Conservation (phyloP, 1,140 invertebrate genomes). For the Oreohelix idahoensis region DNA sequence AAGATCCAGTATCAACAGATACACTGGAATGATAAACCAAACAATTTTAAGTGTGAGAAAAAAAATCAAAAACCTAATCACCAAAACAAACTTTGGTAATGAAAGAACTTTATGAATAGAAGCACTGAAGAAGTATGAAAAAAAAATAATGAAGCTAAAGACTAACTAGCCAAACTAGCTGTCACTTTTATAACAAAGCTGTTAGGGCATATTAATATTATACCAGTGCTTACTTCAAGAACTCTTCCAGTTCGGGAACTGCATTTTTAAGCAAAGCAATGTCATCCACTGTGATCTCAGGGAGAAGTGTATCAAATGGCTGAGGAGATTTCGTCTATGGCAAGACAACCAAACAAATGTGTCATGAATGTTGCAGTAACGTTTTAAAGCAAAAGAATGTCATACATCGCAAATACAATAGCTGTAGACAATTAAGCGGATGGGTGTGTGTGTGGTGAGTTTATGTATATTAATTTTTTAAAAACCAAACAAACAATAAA, state of each 20-base stretch:
- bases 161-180: too few relatives aligned
- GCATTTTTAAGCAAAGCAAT: conserved; percentile 79
- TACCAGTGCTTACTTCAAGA: conserved; percentile 53
- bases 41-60: neutral
- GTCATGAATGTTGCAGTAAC: neutral
- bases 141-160: too few relatives aligned
- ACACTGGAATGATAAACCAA: conserved; percentile 8
- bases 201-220: neutral
- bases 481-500: too few relatives aligned
- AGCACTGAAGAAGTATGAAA: too few relatives aligned
- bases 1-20: neutral
- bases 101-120: too few relatives aligned
- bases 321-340: conserved; percentile 60
- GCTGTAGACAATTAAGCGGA: too few relatives aligned
- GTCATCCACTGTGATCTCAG: conserved; percentile 78
- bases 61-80: neutral
- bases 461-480: too few relatives aligned
- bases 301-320: conserved; percentile 68
- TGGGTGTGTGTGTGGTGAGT: too few relatives aligned
- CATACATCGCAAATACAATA: too few relatives aligned
- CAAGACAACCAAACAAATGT: neutral
- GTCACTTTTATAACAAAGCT: too few relatives aligned
- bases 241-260: conserved; percentile 76
- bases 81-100: neutral
- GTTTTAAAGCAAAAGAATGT: too few relatives aligned